phyloP scores from a whole-genome alignment of 2,888 invertebrate genomes.

The Diarsia rubi region DNA sequence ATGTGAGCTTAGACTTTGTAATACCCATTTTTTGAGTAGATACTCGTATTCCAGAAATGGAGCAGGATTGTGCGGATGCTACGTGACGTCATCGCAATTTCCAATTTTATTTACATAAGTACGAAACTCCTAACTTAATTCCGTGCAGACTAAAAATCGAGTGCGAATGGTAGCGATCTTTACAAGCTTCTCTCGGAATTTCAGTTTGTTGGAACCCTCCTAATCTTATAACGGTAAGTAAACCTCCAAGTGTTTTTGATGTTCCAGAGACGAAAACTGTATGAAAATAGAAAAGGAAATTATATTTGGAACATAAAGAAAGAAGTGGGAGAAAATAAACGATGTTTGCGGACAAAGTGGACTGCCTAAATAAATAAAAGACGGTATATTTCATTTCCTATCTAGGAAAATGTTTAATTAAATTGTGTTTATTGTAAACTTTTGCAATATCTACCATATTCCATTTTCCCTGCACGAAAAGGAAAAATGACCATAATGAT shows the following conservation, averaged over 20 bases:
- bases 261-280: constrained; percentile 27
- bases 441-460: neutral
- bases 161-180: constrained; percentile 56
- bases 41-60: constrained; percentile 21
- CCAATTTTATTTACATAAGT: constrained; percentile 65
- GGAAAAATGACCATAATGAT: neutral
- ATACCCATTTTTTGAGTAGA: constrained; percentile 34
- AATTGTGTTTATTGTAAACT: constrained; percentile 7
- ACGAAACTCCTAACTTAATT: constrained; percentile 61
- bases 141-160: constrained; percentile 59
- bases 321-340: constrained; percentile 24
- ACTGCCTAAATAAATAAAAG: constrained; percentile 19
- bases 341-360: constrained; percentile 22
- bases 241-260: constrained; percentile 51
- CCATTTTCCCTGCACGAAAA: too few relatives aligned
- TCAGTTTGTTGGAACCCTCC: constrained; percentile 48
- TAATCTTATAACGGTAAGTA: constrained; percentile 51
- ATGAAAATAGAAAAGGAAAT: constrained; percentile 42
- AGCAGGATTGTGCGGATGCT: constrained; percentile 39
- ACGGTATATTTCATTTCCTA: constrained; percentile 20
- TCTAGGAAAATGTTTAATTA: constrained; percentile 16
- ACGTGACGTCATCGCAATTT: constrained; percentile 60
- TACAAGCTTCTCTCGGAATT: constrained; percentile 50
- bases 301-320: constrained; percentile 34
- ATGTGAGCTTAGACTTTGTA: constrained; percentile 33